Conservation (phyloP, 2,888 invertebrate genomes). For the Coleophora deauratella region DNA sequence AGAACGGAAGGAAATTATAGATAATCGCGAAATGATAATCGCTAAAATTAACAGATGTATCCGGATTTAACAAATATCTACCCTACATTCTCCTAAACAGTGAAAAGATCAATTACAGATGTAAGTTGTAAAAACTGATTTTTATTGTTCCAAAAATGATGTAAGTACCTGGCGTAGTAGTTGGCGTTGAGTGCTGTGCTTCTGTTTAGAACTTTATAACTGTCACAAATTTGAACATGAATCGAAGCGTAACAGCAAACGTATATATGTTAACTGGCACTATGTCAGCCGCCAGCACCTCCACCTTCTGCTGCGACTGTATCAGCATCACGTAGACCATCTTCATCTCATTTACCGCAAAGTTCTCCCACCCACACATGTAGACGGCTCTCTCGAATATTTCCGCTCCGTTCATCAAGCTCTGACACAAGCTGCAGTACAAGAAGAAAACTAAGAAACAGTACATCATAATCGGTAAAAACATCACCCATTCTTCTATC, state of each 20-base stretch:
- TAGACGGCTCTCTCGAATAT: conserved; percentile 46
- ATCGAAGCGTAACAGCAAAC: conserved; percentile 49
- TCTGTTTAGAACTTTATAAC: conserved; percentile 40
- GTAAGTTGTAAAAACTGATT: too few relatives aligned
- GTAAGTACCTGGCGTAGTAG: too few relatives aligned
- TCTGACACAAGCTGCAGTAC: conserved; percentile 54
- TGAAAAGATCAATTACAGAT: too few relatives aligned
- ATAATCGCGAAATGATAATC: too few relatives aligned
- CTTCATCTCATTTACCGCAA: conserved; percentile 38
- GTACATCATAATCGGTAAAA: conserved; percentile 42
- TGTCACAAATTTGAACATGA: conserved; percentile 55
- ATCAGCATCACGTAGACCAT: conserved; percentile 40
- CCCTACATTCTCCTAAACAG: too few relatives aligned
- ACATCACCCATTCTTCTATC: conserved; percentile 38
- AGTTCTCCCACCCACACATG: conserved; percentile 59
- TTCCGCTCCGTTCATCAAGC: conserved; percentile 45
- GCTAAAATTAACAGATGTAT: too few relatives aligned
- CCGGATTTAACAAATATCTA: too few relatives aligned
- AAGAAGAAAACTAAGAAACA: conserved; percentile 50
- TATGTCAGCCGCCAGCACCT: conserved; percentile 49
- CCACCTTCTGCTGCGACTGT: conserved; percentile 45
- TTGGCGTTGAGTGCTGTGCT: too few relatives aligned
- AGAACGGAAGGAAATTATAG: too few relatives aligned
- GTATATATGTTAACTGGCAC: conserved; percentile 58
- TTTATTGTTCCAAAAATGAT: too few relatives aligned